Evolutionary conservation across 2,797 vertebrate genomes (phyloP), one percentile per base, ranked within the genome.

Genomic region (Glyptemys insculpta): DNA sequence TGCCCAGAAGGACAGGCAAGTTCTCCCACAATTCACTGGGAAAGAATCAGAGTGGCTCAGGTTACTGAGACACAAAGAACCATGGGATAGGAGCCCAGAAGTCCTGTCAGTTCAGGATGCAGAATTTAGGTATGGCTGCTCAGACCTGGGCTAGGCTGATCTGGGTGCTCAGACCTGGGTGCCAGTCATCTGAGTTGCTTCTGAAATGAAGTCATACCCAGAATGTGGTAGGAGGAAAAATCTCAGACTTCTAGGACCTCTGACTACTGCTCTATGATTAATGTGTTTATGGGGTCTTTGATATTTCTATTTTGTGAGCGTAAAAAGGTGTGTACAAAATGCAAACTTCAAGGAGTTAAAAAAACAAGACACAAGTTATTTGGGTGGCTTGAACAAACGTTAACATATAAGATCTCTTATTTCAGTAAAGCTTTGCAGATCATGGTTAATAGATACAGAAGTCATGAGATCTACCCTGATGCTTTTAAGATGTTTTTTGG

Each of bases 281-380:
- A 44, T 23, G 37, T 74, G 8, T 62, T 21, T 41, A 41, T 44
- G 37, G 19, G 37, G 72, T 41, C 23, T 87, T 92, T 82, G 65
- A 81, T 81, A 0, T 72, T 72, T 78, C 23, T 54, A 47, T 83
- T 89, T 94, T 15, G 57, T 87, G n/a, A 84, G 88, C 81, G 83
- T 53, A 79, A 47, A 95, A 86, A 83, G 41, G 5, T 85, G 23
- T 95, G n/a, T 93, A 96, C 89, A 92, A 84, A 96, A 90, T 80
- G 15, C 18, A n/a, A 8, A 41, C 34, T 90, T 95, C 65, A 93
- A 79, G 79, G 72, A 87, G 57, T 2, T 88, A 44, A 59, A 49
- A 49, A 14, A 65, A 50, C 4, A 41, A 31, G 1, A 29, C 4
- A 49, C 1, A 85, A 94, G 16, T 83, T 91, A 83, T 90, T 2